Percentiles rank a stretch among this genome's conserved stretches.
Conservation (phyloP, 2,888 invertebrate species). For the Hymenopus coronatus region DNA sequence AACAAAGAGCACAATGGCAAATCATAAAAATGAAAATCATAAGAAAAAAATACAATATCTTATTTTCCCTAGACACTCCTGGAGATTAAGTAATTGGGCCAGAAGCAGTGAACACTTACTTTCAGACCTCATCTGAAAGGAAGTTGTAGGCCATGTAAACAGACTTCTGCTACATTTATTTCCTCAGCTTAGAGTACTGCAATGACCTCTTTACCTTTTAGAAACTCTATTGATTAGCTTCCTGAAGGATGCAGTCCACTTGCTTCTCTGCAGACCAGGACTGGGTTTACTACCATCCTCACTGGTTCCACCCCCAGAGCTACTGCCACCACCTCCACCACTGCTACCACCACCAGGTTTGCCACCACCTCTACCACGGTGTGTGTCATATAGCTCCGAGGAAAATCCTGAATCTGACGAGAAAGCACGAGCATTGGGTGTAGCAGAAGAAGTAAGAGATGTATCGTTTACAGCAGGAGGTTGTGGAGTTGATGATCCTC, state of each 20-base stretch:
- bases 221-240: conserved; percentile 48
- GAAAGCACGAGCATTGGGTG: conserved; percentile 48
- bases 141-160: too few relatives aligned
- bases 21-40: background rate
- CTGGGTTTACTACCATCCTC: conserved; percentile 37
- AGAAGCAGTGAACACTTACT: background rate
- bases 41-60: background rate
- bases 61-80: background rate
- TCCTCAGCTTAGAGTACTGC: background rate
- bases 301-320: conserved; percentile 41
- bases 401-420: conserved; percentile 54
- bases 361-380: background rate
- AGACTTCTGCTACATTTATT: background rate
- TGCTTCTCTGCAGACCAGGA: conserved; percentile 49
- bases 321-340: background rate
- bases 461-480: conserved; percentile 30
- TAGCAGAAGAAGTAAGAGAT: conserved; percentile 36
- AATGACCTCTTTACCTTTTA: conserved; percentile 28
- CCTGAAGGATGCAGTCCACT: conserved; percentile 61
- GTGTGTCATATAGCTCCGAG: conserved; percentile 50
- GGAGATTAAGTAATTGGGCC: background rate
- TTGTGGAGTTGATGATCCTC: background rate
- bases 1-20: too few relatives aligned
- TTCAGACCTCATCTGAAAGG: too few relatives aligned
- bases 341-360: conserved; percentile 40